Conservation (phyloP, 2,113 vertebrate species). For the Myrmophylax atrothorax region DNA sequence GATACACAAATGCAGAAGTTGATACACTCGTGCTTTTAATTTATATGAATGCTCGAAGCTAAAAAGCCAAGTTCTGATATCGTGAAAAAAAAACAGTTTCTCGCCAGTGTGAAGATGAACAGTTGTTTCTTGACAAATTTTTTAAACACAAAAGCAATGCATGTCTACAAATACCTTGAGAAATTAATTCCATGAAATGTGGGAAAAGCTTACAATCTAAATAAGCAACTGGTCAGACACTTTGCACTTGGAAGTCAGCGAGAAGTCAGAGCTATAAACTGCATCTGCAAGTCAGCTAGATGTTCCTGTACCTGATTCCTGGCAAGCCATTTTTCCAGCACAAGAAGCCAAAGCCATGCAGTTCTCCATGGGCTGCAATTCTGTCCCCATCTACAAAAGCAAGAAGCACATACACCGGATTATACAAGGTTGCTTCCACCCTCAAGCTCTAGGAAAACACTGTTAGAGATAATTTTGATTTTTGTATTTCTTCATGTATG, state of each 20-base stretch:
- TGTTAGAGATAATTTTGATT: neutral
- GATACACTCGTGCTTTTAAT: neutral
- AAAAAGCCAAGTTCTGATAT: neutral
- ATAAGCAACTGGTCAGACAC: neutral
- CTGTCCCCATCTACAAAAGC: constrained; percentile 71
- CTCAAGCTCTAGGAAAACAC: neutral
- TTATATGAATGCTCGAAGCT: neutral
- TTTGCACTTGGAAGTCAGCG: neutral
- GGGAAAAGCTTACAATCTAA: neutral
- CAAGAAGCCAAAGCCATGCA: constrained; percentile 93
- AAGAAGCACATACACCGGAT: neutral
- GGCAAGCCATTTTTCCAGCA: constrained; percentile 84
- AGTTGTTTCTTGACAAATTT: neutral
- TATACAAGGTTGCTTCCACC: neutral
- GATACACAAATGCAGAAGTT: neutral
- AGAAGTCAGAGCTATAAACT: neutral
- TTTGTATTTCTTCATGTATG: neutral
- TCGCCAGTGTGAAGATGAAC: neutral
- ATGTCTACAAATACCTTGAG: neutral
- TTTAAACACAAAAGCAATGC: neutral
- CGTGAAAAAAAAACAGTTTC: neutral
- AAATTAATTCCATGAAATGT: neutral
- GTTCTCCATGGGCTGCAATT: constrained; percentile 84
- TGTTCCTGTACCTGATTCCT: constrained; percentile 79
- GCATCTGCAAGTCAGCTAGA: neutral